Evolutionary conservation across 2,888 invertebrate genomes (phyloP).

Genomic region (Germaria angustata): DNA sequence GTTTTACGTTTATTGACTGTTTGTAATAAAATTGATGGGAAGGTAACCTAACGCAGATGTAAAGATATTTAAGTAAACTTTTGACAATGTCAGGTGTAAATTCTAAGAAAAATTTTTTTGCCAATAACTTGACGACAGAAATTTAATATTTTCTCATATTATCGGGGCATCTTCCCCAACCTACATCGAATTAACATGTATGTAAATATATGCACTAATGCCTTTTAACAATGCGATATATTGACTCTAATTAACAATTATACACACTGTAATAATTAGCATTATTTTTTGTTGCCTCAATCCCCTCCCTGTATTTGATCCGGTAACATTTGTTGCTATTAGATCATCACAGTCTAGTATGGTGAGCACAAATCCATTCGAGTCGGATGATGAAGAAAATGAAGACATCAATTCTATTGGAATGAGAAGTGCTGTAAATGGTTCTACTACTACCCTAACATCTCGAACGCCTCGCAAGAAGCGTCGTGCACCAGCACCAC

Average conservation of each 20-base stretch:
- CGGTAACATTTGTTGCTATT: slow-evolving; percentile 65
- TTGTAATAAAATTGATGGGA: neutral
- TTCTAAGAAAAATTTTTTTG: too few species aligned
- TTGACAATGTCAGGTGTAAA: too few species aligned
- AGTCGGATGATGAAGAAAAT: slow-evolving; percentile 77
- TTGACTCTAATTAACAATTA: slow-evolving; percentile 48
- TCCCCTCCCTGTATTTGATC: neutral
- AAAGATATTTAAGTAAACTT: neutral
- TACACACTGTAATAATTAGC: slow-evolving; percentile 10
- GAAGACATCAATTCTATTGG: slow-evolving; percentile 64
- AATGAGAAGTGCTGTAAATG: slow-evolving; percentile 67
- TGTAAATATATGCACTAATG: slow-evolving; percentile 2
- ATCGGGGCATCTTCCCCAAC: too few species aligned
- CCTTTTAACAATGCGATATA: slow-evolving; percentile 28
- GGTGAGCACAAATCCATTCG: slow-evolving; percentile 83
- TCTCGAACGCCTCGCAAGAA: slow-evolving; percentile 83
- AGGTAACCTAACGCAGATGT: neutral
- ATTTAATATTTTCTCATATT: too few species aligned
- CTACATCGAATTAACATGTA: too few species aligned
- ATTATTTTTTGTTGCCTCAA: slow-evolving; percentile 6
- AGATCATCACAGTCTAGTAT: slow-evolving; percentile 83
- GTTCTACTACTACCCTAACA: slow-evolving; percentile 58
- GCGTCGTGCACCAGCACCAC: slow-evolving; percentile 84
- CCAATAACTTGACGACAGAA: too few species aligned
- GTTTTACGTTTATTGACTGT: too few species aligned